Percentiles rank a stretch among this genome's conserved stretches.
Evolutionary conservation across 2,888 invertebrate genomes (phyloP).

Genomic region (Colletes collaris): DNA sequence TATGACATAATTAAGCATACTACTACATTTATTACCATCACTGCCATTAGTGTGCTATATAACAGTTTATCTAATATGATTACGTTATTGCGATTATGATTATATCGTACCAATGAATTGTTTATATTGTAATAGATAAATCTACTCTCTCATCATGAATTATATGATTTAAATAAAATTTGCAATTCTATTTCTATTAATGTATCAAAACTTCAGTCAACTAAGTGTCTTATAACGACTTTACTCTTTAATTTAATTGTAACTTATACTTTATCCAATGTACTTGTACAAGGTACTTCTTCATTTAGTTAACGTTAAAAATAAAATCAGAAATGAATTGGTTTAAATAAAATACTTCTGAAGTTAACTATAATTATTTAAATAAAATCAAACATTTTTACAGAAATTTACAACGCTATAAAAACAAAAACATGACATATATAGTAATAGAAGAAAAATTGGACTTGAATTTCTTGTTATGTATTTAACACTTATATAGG

Average conservation of each 20-base stretch:
- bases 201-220: slow-evolving; percentile 22
- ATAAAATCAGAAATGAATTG: neutral
- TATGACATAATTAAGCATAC: slow-evolving; percentile 64
- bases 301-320: no score
- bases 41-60: slow-evolving; percentile 57
- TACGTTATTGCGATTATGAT: slow-evolving; percentile 58
- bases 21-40: slow-evolving; percentile 69
- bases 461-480: slow-evolving; percentile 37
- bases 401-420: slow-evolving; percentile 32
- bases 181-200: neutral
- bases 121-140: slow-evolving; percentile 19
- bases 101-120: slow-evolving; percentile 22
- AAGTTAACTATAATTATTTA: slow-evolving; percentile 9
- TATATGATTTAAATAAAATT: slow-evolving; percentile 33
- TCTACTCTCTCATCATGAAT: slow-evolving; percentile 17
- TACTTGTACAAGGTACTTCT: no score
- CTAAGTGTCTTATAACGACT: neutral
- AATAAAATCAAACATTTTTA: slow-evolving; percentile 36
- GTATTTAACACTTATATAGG: slow-evolving; percentile 6
- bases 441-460: neutral
- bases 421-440: neutral
- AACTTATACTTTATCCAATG: neutral
- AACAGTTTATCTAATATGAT: slow-evolving; percentile 45
- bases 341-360: neutral
- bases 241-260: slow-evolving; percentile 13